Conservation (phyloP, 2,888 invertebrate genomes). For the Catocala fraxini region DNA sequence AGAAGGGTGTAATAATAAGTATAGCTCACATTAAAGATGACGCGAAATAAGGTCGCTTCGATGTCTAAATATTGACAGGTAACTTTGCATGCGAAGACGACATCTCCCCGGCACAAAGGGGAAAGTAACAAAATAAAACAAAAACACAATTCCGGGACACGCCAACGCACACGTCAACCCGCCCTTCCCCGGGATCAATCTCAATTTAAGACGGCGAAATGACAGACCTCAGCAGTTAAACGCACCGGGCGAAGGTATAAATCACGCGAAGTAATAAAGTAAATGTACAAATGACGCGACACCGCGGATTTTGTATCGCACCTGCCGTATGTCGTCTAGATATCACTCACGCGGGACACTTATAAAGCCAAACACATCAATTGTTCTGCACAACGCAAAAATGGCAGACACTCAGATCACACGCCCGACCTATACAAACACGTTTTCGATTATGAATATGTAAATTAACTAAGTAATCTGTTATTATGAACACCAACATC, state of each 20-base stretch:
- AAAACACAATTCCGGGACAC: constrained; percentile 72
- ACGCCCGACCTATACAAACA: constrained; percentile 35
- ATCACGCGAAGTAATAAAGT: constrained; percentile 84
- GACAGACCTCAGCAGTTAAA: constrained; percentile 86
- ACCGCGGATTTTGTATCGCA: constrained; percentile 56
- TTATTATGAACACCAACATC: constrained; percentile 34
- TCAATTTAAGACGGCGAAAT: constrained; percentile 86
- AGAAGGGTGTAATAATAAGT: constrained; percentile 15
- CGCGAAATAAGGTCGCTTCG: constrained; percentile 49
- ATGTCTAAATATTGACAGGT: constrained; percentile 52
- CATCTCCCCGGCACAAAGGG: constrained; percentile 51
- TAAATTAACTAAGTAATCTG: constrained; percentile 42
- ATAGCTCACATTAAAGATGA: constrained; percentile 40
- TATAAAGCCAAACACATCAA: constrained; percentile 72
- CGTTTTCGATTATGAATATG: constrained; percentile 44
- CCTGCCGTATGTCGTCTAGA: constrained; percentile 65
- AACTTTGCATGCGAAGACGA: constrained; percentile 54
- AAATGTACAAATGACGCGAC: constrained; percentile 79
- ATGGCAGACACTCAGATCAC: constrained; percentile 23
- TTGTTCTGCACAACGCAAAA: constrained; percentile 37
- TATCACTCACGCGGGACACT: constrained; percentile 82
- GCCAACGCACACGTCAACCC: constrained; percentile 67
- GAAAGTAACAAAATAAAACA: constrained; percentile 66
- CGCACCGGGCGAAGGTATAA: constrained; percentile 84
- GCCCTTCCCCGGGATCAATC: constrained; percentile 81